Evolutionary conservation across 1,140 invertebrate genomes (phyloP).

Genomic region (Epicauta chinensis): DNA sequence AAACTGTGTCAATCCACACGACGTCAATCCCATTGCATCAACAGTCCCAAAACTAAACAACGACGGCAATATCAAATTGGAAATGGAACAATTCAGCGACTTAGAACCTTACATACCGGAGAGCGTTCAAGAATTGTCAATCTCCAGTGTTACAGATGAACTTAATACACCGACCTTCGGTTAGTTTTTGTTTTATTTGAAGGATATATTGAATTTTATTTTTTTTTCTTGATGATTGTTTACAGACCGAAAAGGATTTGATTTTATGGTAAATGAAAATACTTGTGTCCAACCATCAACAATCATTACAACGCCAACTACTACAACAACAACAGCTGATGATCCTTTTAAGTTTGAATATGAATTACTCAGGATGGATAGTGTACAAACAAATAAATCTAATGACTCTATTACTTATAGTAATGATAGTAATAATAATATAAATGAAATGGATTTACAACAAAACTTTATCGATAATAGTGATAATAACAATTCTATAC

Average conservation of each 20-base stretch:
- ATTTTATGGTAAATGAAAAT: slow-evolving; percentile 16
- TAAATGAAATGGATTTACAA: not conserved
- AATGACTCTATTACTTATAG: slow-evolving; percentile 12
- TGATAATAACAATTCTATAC: slow-evolving; percentile 9
- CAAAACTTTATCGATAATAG: slow-evolving; percentile 3
- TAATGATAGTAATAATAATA: slow-evolving; percentile 2
- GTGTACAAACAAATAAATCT: slow-evolving; percentile 11
- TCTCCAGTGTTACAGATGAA: slow-evolving; percentile 30
- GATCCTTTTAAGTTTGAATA: slow-evolving; percentile 17
- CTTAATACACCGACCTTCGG: slow-evolving; percentile 29
- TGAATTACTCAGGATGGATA: slow-evolving; percentile 7
- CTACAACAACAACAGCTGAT: not conserved
- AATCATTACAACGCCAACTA: not conserved
- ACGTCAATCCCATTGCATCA: slow-evolving; percentile 17
- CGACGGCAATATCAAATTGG: slow-evolving; percentile 20
- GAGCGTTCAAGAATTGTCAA: slow-evolving; percentile 6
- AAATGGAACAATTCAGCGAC: slow-evolving; percentile 36
- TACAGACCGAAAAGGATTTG: slow-evolving; percentile 16
- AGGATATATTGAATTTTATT: not conserved
- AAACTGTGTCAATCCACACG: slow-evolving; percentile 25
- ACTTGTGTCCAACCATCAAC: slow-evolving; percentile 6
- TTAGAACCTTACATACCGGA: slow-evolving; percentile 21
- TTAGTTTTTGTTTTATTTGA: slow-evolving; percentile 16
- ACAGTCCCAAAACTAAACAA: not conserved
- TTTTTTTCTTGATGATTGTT: slow-evolving; percentile 1